Evolutionary conservation across 1,140 invertebrate species (phyloP).

Genomic region (Pteromalus puparum): DNA sequence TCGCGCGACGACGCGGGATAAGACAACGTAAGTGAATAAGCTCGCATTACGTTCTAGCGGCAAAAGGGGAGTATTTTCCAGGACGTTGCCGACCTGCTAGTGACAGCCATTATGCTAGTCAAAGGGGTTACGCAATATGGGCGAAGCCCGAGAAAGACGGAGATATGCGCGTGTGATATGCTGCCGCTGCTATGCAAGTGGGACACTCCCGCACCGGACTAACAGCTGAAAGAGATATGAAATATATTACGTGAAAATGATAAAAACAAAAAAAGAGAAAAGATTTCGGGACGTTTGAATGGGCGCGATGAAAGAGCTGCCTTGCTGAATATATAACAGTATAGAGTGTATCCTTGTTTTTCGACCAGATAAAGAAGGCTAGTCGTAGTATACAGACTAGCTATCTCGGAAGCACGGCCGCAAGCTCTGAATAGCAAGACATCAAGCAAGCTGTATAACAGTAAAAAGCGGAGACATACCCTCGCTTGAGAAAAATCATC

Average conservation of each 20-base stretch:
- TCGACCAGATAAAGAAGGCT: background rate
- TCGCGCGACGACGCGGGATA: background rate
- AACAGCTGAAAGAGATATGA: constrained; percentile 22
- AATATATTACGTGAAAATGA: constrained; percentile 6
- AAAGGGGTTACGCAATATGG: constrained; percentile 20
- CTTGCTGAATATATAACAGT: background rate
- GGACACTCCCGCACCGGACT: background rate
- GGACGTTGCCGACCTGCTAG: constrained; percentile 14
- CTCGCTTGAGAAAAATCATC: background rate
- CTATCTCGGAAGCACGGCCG: too few species aligned
- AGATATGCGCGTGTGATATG: background rate
- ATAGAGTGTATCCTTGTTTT: too few species aligned
- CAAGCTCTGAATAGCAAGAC: too few species aligned
- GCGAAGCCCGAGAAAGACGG: constrained; percentile 2
- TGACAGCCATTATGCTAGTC: constrained; percentile 37
- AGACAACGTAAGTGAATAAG: constrained; percentile 31
- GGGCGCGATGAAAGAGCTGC: background rate
- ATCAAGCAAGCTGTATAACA: too few species aligned
- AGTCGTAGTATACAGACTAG: background rate
- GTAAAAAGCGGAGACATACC: too few species aligned
- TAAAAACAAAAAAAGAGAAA: background rate
- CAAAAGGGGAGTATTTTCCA: constrained; percentile 15
- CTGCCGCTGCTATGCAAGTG: background rate
- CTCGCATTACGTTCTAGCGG: background rate
- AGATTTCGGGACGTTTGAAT: background rate